These are phyloP conservation scores for Leptinotarsa lineolata DNA, from an alignment of 1,140 invertebrate genomes.

Conservation along the genomic window DNA sequence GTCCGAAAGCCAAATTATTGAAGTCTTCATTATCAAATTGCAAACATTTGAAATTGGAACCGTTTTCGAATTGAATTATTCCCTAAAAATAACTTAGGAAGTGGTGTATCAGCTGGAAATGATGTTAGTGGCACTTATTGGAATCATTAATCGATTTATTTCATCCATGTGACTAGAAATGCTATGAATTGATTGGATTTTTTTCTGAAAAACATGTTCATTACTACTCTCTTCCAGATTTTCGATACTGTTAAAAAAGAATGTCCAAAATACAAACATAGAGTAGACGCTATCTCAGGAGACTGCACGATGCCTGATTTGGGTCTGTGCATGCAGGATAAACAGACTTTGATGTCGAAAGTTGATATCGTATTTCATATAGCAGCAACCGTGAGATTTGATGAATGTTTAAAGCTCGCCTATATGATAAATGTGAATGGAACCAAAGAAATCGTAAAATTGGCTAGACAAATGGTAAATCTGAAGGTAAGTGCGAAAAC, in stretches of 20 bases:
- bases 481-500: slow-evolving; percentile 57
- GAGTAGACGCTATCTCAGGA: slow-evolving; percentile 56
- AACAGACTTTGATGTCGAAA: slow-evolving; percentile 61
- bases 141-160: too few relatives aligned
- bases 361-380: slow-evolving; percentile 81
- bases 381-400: slow-evolving; percentile 88
- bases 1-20: too few relatives aligned
- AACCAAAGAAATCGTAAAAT: slow-evolving; percentile 63
- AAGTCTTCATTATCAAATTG: too few relatives aligned
- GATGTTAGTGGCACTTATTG: too few relatives aligned
- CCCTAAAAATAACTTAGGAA: too few relatives aligned
- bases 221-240: slow-evolving; percentile 20
- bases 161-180: too few relatives aligned
- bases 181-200: too few relatives aligned
- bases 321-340: slow-evolving; percentile 66
- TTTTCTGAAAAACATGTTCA: too few relatives aligned
- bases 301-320: slow-evolving; percentile 58
- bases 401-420: slow-evolving; percentile 72
- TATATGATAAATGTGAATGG: slow-evolving; percentile 66
- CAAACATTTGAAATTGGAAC: too few relatives aligned
- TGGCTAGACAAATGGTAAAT: slow-evolving; percentile 67
- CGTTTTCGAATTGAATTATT: too few relatives aligned
- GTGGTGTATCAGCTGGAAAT: too few relatives aligned
- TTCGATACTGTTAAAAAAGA: slow-evolving; percentile 42
- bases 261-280: slow-evolving; percentile 53